Evolutionary conservation across 92 coral and sea anemone genomes (phyloP).

Genomic region (Diadumene lineata): DNA sequence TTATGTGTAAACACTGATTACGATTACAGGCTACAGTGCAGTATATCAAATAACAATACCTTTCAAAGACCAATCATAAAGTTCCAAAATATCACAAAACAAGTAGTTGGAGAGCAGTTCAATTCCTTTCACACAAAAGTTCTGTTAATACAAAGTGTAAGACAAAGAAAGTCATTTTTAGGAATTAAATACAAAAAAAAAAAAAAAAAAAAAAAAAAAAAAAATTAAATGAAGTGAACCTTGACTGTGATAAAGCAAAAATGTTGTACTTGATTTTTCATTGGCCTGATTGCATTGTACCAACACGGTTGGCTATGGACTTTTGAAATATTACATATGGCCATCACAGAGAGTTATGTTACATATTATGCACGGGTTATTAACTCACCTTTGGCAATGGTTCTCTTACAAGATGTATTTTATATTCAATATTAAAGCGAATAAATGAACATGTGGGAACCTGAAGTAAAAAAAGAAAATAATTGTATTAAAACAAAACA

Average conservation of each 20-base stretch:
- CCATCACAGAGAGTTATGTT: no score
- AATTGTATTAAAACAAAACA: neutral
- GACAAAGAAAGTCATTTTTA: neutral
- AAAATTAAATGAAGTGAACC: no score
- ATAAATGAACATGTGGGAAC: conserved; percentile 84
- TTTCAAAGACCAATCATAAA: conserved; percentile 77
- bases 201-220: no score
- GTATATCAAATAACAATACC: conserved; percentile 43
- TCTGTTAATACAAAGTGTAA: conserved; percentile 43
- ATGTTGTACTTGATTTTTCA: no score
- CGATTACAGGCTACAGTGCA: no score
- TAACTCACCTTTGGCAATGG: conserved; percentile 82
- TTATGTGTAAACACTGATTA: no score
- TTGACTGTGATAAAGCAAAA: no score
- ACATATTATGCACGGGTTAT: no score
- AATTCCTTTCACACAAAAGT: conserved; percentile 81
- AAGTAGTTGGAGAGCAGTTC: conserved; percentile 81
- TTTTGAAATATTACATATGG: no score
- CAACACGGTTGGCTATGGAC: no score
- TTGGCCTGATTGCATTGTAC: no score
- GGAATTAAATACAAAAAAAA: neutral
- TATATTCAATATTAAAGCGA: conserved; percentile 88
- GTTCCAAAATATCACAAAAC: conserved; percentile 76
- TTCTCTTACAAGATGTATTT: conserved; percentile 72
- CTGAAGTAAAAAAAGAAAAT: conserved; percentile 22